A percentile compares a stretch with the other conserved stretches of the same genome.
These are phyloP conservation scores for Hydriomena furcata DNA, from an alignment of 2,888 invertebrate species.

Conservation along the genomic window DNA sequence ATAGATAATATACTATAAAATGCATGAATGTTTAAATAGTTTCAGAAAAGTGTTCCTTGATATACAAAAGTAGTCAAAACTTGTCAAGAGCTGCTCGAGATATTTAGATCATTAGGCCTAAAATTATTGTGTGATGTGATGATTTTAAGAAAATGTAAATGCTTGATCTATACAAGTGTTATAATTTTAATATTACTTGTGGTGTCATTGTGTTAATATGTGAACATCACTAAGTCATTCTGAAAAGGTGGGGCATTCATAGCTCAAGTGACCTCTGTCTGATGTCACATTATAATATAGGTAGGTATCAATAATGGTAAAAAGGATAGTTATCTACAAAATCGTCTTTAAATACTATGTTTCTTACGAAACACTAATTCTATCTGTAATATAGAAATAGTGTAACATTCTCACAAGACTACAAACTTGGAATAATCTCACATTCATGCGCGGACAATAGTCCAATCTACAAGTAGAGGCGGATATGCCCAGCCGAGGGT, in stretches of 20 bases:
- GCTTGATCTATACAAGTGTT: constrained; percentile 21
- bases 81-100: constrained; percentile 37
- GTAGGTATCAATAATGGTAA: constrained; percentile 30
- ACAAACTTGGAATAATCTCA: constrained; percentile 72
- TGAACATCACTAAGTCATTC: constrained; percentile 21
- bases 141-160: constrained; percentile 29
- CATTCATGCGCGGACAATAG: constrained; percentile 76
- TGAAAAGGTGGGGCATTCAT: constrained; percentile 36
- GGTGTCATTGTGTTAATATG: constrained; percentile 18
- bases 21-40: constrained; percentile 43
- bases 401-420: constrained; percentile 54
- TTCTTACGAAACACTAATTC: constrained; percentile 34
- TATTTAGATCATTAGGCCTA: constrained; percentile 47
- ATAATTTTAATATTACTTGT: not conserved
- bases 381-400: constrained; percentile 37
- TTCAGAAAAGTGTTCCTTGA: constrained; percentile 33
- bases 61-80: constrained; percentile 37
- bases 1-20: constrained; percentile 52
- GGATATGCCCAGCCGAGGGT: constrained; percentile 64
- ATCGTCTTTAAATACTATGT: constrained; percentile 37
- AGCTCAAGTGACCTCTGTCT: constrained; percentile 28
- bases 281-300: constrained; percentile 26
- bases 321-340: constrained; percentile 35
- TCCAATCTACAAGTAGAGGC: constrained; percentile 54
- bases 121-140: constrained; percentile 26